Conservation (phyloP, 2,113 vertebrate genomes). For the Setophaga kirtlandii region DNA sequence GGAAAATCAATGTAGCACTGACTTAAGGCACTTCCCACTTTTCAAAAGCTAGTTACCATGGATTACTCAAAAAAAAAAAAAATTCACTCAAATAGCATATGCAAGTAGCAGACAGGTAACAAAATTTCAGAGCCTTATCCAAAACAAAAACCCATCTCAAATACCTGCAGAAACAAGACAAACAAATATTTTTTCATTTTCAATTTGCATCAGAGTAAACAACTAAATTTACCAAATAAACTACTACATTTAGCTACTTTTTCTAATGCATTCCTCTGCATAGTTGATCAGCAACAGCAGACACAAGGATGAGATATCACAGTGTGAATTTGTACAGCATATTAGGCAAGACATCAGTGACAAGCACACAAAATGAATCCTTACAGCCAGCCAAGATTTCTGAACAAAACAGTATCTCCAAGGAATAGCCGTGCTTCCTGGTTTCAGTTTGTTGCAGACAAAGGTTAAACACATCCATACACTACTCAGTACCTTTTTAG, state of each 20-base stretch:
- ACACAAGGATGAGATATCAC: background rate
- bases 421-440: background rate
- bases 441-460: background rate
- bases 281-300: background rate
- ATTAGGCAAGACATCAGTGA: conserved; percentile 5
- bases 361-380: background rate
- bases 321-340: background rate
- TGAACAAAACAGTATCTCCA: background rate
- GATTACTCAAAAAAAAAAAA: background rate
- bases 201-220: background rate
- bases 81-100: background rate
- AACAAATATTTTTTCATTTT: background rate
- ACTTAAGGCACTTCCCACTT: background rate
- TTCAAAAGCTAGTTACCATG: background rate
- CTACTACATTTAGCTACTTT: background rate
- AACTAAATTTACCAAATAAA: background rate
- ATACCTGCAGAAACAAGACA: background rate
- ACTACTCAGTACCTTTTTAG: background rate
- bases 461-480: background rate
- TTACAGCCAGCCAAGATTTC: background rate
- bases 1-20: background rate
- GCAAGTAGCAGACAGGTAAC: background rate
- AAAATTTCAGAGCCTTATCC: background rate
- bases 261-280: background rate
- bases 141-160: background rate